Percentiles rank a stretch among this genome's conserved stretches.
Evolutionary conservation across 2,113 vertebrate genomes (phyloP).

Genomic region (Campylorhamphus procurvoides): DNA sequence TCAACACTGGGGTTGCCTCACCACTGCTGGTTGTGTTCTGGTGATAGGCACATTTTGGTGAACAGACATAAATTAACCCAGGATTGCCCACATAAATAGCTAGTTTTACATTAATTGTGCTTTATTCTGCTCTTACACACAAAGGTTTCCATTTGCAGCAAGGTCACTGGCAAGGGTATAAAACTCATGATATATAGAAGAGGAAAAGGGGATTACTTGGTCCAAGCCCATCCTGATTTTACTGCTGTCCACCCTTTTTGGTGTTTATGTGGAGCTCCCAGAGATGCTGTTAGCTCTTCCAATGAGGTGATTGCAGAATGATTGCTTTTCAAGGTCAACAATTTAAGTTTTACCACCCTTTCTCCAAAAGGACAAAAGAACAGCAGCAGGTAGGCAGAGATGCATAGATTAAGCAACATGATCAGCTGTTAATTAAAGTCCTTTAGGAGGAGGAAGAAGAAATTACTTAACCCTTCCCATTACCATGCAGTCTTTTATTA

Average conservation of each 20-base stretch:
- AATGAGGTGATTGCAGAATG: conserved; percentile 20
- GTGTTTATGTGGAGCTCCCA: background rate
- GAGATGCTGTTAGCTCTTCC: conserved; percentile 2
- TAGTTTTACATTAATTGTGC: background rate
- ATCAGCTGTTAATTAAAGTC: conserved; percentile 47
- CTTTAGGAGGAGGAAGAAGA: background rate
- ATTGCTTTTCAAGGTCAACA: conserved; percentile 60
- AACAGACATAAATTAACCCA: background rate
- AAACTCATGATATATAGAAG: background rate
- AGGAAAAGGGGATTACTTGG: background rate
- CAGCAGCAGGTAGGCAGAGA: conserved; percentile 43
- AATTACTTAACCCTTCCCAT: conserved; percentile 24
- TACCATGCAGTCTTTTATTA: background rate
- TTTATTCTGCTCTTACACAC: background rate
- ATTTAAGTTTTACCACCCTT: conserved; percentile 38
- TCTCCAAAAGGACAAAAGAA: conserved; percentile 42
- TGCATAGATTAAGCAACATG: conserved; percentile 47
- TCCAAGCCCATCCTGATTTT: conserved; percentile 1
- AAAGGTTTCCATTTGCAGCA: background rate
- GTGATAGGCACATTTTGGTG: background rate
- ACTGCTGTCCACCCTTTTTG: background rate
- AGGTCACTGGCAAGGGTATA: background rate
- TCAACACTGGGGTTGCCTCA: accelerated
- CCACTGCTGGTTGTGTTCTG: background rate
- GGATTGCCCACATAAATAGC: background rate